phyloP scores from a whole-genome alignment of 2,113 vertebrate species.

The Numenius arquata region DNA sequence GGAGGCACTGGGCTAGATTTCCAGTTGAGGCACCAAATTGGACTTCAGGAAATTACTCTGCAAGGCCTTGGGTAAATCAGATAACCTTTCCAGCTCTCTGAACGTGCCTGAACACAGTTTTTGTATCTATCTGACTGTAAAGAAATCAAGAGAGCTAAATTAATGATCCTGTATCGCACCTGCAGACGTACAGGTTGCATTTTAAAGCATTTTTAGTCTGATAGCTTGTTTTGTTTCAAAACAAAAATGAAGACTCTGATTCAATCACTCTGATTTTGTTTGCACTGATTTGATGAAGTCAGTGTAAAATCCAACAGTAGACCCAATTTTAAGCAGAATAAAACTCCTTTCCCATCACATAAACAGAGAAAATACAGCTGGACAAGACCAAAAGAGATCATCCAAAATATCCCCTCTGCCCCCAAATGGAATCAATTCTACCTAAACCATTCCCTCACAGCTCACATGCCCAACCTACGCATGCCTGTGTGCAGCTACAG shows the following conservation, averaged over 20 bases:
- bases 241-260: neutral
- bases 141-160: conserved; percentile 40
- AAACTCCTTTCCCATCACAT: neutral
- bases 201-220: neutral
- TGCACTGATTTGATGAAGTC: neutral
- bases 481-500: neutral
- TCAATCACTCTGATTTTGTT: neutral
- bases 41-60: conserved; percentile 44
- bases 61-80: conserved; percentile 56
- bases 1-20: neutral
- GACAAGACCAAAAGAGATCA: neutral
- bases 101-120: conserved; percentile 8
- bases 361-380: neutral
- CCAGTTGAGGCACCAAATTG: neutral
- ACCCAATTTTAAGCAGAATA: neutral
- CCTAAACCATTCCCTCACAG: neutral
- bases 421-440: neutral
- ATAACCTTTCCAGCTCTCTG: conserved; percentile 44
- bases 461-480: neutral
- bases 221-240: neutral
- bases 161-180: conserved; percentile 36
- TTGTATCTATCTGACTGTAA: conserved; percentile 37
- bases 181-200: neutral
- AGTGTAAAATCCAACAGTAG: neutral
- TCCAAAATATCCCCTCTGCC: neutral